A percentile compares a stretch with the other conserved stretches of the same genome.
Evolutionary conservation across 2,797 vertebrate species (phyloP).

Genomic region (Tamandua tetradactyla): DNA sequence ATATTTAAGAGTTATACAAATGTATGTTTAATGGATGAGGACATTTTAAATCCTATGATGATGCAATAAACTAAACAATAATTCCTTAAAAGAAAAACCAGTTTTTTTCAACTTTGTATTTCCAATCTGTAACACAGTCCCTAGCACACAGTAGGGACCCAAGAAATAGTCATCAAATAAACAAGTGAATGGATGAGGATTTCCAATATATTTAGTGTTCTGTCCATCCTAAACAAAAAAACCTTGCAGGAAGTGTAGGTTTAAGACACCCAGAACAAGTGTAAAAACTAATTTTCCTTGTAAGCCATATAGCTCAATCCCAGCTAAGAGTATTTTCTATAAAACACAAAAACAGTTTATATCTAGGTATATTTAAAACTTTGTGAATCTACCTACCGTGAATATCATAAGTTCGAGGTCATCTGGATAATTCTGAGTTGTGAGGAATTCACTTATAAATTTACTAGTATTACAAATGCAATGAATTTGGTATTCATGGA

Average conservation of each 20-base stretch:
- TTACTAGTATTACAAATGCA: background rate
- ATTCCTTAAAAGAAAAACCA: background rate
- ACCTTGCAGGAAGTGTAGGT: background rate
- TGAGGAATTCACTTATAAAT: background rate
- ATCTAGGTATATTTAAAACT: background rate
- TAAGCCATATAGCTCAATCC: background rate
- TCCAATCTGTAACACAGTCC: background rate
- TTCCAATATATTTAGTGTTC: background rate
- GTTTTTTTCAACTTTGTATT: background rate
- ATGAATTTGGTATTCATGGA: background rate
- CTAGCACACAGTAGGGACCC: background rate
- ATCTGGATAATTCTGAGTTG: background rate
- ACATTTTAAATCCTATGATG: background rate
- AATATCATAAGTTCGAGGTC: background rate
- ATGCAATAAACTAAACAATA: background rate
- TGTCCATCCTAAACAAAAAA: background rate
- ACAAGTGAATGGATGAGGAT: background rate
- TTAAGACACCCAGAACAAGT: background rate
- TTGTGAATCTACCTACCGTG: background rate
- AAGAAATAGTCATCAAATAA: background rate
- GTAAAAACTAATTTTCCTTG: background rate
- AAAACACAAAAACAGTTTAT: background rate
- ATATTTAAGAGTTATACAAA: background rate
- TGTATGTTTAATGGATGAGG: background rate
- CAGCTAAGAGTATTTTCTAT: background rate